Conservation (phyloP, 2,888 invertebrate species). For the Oscheius myriophilus region DNA sequence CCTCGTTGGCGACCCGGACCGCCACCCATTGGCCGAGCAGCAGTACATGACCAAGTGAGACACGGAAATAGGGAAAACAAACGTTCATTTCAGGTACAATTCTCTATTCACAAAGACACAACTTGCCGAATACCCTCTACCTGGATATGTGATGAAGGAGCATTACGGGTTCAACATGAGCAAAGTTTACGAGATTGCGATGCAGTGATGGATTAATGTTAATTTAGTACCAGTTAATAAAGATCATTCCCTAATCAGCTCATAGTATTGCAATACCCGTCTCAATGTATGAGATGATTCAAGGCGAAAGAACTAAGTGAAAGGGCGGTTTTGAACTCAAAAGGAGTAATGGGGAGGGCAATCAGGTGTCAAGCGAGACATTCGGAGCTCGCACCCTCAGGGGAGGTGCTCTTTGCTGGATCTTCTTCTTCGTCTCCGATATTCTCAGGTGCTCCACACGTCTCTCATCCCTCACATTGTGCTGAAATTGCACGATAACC, state of each 20-base stretch:
- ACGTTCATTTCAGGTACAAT: constrained; percentile 41
- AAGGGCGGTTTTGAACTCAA: neutral
- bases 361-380: neutral
- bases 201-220: neutral
- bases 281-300: constrained; percentile 6
- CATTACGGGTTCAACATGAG: constrained; percentile 58
- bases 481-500: neutral
- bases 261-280: constrained; percentile 15
- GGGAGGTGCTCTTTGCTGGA: neutral
- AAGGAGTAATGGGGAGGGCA: constrained; percentile 1
- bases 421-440: neutral
- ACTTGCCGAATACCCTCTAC: constrained; percentile 45
- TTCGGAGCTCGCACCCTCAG: neutral
- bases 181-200: constrained; percentile 46
- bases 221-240: neutral
- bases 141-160: constrained; percentile 54
- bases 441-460: neutral
- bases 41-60: constrained; percentile 36
- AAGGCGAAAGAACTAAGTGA: constrained; percentile 17
- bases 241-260: neutral
- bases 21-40: constrained; percentile 52
- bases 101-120: constrained; percentile 40
- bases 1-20: constrained; percentile 55
- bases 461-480: constrained; percentile 1
- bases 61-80: neutral